Conservation (phyloP, 37 sponge, comb jelly and placozoan genomes). For the Hexactinellida sp. region DNA sequence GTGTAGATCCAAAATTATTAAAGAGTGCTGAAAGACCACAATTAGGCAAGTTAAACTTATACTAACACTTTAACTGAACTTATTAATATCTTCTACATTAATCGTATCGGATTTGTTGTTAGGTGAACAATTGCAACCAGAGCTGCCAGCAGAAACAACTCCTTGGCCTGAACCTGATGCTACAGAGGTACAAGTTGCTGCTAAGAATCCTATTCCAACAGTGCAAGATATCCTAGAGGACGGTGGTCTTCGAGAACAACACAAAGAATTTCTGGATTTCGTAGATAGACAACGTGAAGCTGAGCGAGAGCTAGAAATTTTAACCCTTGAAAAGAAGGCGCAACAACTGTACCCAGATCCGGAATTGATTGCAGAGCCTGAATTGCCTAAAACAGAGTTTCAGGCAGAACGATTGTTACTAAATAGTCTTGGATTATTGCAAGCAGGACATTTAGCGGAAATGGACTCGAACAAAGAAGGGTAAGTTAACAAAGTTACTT, state of each 20-base stretch:
- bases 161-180: not conserved
- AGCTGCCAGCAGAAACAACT: not conserved
- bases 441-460: not conserved
- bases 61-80: not conserved
- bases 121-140: not conserved
- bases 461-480: not conserved
- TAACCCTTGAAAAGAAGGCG: not conserved
- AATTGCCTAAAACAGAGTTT: slow-evolving; percentile 1
- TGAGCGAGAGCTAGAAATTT: not conserved
- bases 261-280: not conserved
- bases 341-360: not conserved
- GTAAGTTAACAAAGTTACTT: not conserved
- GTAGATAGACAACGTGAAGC: not conserved
- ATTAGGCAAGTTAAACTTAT: not conserved
- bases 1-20: slow-evolving; percentile 29
- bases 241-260: not conserved
- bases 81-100: not conserved
- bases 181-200: not conserved
- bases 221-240: not conserved
- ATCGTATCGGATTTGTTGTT: not conserved
- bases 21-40: not conserved
- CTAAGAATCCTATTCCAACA: not conserved
- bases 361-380: not conserved
- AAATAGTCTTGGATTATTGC: not conserved
- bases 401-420: slow-evolving; percentile 11